Conservation (phyloP, 2,888 invertebrate species). For the Leptinotarsa peninsularis region DNA sequence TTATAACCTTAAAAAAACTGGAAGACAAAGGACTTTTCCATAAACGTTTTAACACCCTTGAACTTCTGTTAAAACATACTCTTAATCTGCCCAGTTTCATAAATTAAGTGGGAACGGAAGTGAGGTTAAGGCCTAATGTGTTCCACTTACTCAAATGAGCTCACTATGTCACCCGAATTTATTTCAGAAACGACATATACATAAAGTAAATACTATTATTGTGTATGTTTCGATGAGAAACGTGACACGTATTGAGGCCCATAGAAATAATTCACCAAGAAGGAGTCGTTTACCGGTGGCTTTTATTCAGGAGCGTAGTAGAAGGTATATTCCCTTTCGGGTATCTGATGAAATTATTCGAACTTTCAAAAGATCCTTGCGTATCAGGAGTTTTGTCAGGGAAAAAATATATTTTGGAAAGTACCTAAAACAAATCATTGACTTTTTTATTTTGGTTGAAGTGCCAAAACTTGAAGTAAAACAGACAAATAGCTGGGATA, state of each 20-base stretch:
- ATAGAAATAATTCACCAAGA: slow-evolving; percentile 22
- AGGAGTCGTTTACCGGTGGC: slow-evolving; percentile 12
- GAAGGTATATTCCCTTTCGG: background rate
- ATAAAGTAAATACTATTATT: slow-evolving; percentile 17
- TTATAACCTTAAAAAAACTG: too few relatives aligned
- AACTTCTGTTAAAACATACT: background rate
- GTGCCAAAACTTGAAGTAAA: too few relatives aligned
- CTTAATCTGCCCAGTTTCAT: slow-evolving; percentile 2
- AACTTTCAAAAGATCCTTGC: too few relatives aligned
- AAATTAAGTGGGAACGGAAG: background rate
- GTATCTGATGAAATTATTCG: too few relatives aligned
- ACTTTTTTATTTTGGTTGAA: too few relatives aligned
- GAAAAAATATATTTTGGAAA: too few relatives aligned
- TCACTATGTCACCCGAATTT: slow-evolving; percentile 13
- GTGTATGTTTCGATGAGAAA: slow-evolving; percentile 34
- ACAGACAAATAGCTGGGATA: too few relatives aligned
- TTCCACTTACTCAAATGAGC: slow-evolving; percentile 20
- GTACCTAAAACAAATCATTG: too few relatives aligned
- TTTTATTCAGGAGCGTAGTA: slow-evolving; percentile 12
- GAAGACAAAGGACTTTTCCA: too few relatives aligned
- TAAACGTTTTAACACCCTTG: too few relatives aligned
- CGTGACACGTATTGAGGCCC: slow-evolving; percentile 31
- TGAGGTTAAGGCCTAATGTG: slow-evolving; percentile 5
- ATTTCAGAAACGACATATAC: slow-evolving; percentile 12
- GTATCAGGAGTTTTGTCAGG: too few relatives aligned